phyloP scores from a whole-genome alignment of 1,140 invertebrate genomes.

The Watersipora subatra region DNA sequence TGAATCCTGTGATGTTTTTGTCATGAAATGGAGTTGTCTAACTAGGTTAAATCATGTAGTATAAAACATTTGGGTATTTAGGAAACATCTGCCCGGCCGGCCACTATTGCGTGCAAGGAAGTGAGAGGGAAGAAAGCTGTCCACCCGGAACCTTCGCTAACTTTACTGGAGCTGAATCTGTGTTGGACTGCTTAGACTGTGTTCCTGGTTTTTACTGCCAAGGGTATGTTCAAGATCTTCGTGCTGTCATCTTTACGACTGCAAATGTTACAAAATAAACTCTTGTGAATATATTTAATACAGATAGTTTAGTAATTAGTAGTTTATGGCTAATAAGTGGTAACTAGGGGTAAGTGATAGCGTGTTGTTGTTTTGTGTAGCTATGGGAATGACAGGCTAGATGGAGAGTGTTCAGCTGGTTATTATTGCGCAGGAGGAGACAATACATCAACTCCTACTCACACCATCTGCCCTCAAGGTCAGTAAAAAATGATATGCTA shows the following conservation, averaged over 20 bases:
- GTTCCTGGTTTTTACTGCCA: slow-evolving; percentile 23
- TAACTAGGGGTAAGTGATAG: too few relatives aligned
- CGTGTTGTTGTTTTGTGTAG: not conserved
- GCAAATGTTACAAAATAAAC: not conserved
- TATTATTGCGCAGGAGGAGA: slow-evolving; percentile 29
- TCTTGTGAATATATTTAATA: too few relatives aligned
- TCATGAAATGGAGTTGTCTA: too few relatives aligned
- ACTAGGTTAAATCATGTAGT: too few relatives aligned
- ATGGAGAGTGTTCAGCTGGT: slow-evolving; percentile 21
- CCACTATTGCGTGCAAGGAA: slow-evolving; percentile 25
- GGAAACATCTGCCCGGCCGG: slow-evolving; percentile 26
- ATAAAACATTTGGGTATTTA: too few relatives aligned
- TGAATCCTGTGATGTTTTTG: too few relatives aligned
- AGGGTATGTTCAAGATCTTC: too few relatives aligned
- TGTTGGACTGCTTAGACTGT: slow-evolving; percentile 22
- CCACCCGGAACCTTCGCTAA: slow-evolving; percentile 26
- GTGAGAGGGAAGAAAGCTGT: slow-evolving; percentile 22
- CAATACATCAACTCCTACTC: slow-evolving; percentile 20
- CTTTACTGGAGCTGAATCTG: slow-evolving; percentile 16
- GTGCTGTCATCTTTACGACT: too few relatives aligned
- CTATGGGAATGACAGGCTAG: slow-evolving; percentile 20
- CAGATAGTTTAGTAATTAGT: too few relatives aligned
- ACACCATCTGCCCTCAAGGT: slow-evolving; percentile 28
- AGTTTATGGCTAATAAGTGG: too few relatives aligned
- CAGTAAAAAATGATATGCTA: not conserved